phyloP scores from a whole-genome alignment of 64 coral and sea anemone species.

The Orbicella faveolata region DNA sequence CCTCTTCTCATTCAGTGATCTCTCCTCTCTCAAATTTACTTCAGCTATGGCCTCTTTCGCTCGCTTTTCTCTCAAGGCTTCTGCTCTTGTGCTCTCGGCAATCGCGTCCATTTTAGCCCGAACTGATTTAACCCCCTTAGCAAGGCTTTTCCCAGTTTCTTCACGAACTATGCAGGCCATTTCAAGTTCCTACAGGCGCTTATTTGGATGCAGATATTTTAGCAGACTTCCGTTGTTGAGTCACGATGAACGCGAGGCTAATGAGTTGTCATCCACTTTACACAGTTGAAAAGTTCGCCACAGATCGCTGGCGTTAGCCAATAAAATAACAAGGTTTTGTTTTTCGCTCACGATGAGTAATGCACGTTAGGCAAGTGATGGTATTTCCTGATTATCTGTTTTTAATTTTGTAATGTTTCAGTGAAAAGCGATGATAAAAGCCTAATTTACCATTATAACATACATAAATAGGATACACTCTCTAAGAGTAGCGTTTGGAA shows the following conservation, averaged over 20 bases:
- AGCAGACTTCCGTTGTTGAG: background rate
- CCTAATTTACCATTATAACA: background rate
- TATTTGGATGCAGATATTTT: background rate
- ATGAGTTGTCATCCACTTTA: conserved; percentile 6
- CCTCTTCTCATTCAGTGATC: conserved; percentile 5
- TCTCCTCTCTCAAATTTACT: conserved; percentile 3
- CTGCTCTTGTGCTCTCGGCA: background rate
- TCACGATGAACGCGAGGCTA: background rate
- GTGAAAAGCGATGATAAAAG: background rate
- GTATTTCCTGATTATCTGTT: background rate
- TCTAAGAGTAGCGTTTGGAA: background rate
- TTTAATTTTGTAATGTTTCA: background rate
- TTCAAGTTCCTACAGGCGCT: background rate
- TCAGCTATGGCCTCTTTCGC: conserved; percentile 20
- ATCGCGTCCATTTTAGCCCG: conserved; percentile 22
- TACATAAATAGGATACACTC: background rate
- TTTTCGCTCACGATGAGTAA: background rate
- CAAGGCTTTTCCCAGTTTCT: background rate
- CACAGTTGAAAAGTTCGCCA: background rate
- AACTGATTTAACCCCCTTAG: background rate
- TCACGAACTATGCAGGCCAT: conserved; percentile 19
- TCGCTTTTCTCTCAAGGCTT: background rate
- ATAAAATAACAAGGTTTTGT: background rate
- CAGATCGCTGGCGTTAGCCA: conserved; percentile 1
- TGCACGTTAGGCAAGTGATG: background rate